Base-by-base conservation (phyloP, 2,888 invertebrate species). In the Metallyticus violacea region DNA sequence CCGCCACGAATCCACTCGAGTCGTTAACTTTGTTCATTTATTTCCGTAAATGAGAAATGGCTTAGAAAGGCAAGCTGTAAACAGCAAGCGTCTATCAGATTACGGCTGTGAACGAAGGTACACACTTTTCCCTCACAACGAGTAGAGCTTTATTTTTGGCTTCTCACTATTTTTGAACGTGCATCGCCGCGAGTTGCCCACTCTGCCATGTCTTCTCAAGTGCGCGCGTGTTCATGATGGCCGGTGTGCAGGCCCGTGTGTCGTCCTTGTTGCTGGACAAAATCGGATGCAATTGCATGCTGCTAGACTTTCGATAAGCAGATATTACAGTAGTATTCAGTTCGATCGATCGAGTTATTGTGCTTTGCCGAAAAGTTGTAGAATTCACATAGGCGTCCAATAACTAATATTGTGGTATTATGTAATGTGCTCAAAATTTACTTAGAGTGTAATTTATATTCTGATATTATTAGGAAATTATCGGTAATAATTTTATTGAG, bases 131-230 rank as follows among this genome's bases (percentile, higher is more conserved):
- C 62, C 82, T 26, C 62, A n/a, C n/a, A n/a, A 62, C 27, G 22
- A 77, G 9, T 83, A 77, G 77, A 83, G 85, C 77, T 62, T 62
- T 85, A 85, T 85, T 85, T 88, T 89, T 90, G 84, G 87, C 85
- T 85, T 91, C 90, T 62, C 90, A 90, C 90, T 82, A 91, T 91
- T 15, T 91, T 91, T 62, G 91, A 91, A 86, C 90, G 90, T 86
- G 90, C 90, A 84, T 89, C 88, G 85, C 90, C 90, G 85, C 88
- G 88, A 85, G n/a, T 89, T 89, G 87, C 91, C 91, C 90, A 90
- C 91, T 90, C 89, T 88, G 86, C 86, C 85, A 86, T 30, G 7
- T 40, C 22, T n/a, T 77, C 26, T 26, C 62, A 62, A 9, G 25
- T 7, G 81, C 40, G 40, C 40, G 40, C 15, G 40, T 62, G 40